These are phyloP conservation scores for Imbricaverruca yamaguchii DNA, from an alignment of 2,888 invertebrate genomes.

Conservation along the genomic window DNA sequence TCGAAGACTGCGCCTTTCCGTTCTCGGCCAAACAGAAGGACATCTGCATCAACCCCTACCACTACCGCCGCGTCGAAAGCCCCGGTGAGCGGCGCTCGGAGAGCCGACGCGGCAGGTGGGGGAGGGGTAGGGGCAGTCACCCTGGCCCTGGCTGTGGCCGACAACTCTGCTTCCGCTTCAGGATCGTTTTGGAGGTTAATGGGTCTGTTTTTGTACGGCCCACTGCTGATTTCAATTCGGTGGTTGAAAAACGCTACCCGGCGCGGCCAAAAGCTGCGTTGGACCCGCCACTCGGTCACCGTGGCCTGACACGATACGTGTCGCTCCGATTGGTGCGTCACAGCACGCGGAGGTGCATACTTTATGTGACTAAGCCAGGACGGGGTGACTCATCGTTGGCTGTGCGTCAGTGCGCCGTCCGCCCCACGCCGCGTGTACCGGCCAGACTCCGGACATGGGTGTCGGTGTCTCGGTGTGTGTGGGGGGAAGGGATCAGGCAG, in stretches of 20 bases:
- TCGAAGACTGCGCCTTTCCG: slow-evolving; percentile 91
- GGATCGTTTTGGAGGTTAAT: too few relatives aligned
- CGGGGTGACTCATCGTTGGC: background rate
- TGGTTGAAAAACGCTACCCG: too few relatives aligned
- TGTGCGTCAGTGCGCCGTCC: slow-evolving; percentile 2
- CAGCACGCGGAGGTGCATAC: background rate
- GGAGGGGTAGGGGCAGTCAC: background rate
- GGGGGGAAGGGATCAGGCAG: too few relatives aligned
- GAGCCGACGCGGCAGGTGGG: background rate
- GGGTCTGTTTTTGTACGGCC: too few relatives aligned
- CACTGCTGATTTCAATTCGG: too few relatives aligned
- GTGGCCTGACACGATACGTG: background rate
- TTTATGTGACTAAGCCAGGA: background rate
- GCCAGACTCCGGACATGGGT: too few relatives aligned
- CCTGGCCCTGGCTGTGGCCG: too few relatives aligned
- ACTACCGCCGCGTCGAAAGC: slow-evolving; percentile 95
- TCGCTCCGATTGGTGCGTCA: background rate
- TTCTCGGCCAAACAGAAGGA: slow-evolving; percentile 97
- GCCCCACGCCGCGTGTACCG: background rate
- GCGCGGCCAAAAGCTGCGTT: too few relatives aligned
- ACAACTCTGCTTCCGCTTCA: background rate
- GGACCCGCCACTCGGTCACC: too few relatives aligned
- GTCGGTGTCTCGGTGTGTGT: too few relatives aligned
- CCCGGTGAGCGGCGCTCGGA: slow-evolving; percentile 50
- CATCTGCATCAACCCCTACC: slow-evolving; percentile 98